A percentile compares a stretch with the other conserved stretches of the same genome.
These are phyloP conservation scores for Colistium nudipinnis DNA, from an alignment of 2,113 vertebrate genomes.

Conservation along the genomic window DNA sequence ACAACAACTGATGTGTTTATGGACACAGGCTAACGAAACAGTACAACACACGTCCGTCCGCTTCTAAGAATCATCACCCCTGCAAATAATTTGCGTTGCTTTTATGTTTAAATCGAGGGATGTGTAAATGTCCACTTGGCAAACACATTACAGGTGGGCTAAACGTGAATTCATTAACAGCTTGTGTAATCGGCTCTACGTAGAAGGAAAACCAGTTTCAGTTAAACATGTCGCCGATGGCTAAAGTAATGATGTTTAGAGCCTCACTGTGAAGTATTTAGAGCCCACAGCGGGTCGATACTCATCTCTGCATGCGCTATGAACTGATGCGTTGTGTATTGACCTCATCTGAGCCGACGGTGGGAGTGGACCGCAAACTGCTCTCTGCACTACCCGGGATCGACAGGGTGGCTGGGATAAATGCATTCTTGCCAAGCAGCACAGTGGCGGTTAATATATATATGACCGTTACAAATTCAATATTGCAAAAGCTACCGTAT, in stretches of 20 bases:
- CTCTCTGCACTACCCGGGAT: constrained; percentile 40
- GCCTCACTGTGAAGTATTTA: constrained; percentile 30
- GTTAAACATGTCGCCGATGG: not conserved
- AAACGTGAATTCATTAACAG: not conserved
- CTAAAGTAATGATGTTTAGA: not conserved
- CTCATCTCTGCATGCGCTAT: constrained; percentile 34
- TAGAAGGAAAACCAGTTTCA: not conserved
- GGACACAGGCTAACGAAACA: constrained; percentile 3
- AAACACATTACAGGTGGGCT: not conserved
- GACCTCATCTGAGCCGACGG: constrained; percentile 26
- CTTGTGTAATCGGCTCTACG: not conserved
- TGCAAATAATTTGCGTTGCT: not conserved
- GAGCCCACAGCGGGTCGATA: constrained; percentile 15
- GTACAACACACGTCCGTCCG: not conserved
- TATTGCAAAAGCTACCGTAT: constrained; percentile 12
- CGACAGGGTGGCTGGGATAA: constrained; percentile 49
- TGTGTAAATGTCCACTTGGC: not conserved
- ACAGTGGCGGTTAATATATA: constrained; percentile 44
- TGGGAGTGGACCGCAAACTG: constrained; percentile 32
- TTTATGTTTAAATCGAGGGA: not conserved
- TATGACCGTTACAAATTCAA: constrained; percentile 43
- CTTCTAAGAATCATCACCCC: not conserved
- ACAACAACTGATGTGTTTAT: constrained; percentile 14
- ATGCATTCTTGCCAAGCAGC: constrained; percentile 40
- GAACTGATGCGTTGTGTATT: constrained; percentile 36